Percentiles rank a stretch among this genome's conserved stretches.
phyloP scores from a whole-genome alignment of 2,797 vertebrate species.

The Gambelia wislizenii region DNA sequence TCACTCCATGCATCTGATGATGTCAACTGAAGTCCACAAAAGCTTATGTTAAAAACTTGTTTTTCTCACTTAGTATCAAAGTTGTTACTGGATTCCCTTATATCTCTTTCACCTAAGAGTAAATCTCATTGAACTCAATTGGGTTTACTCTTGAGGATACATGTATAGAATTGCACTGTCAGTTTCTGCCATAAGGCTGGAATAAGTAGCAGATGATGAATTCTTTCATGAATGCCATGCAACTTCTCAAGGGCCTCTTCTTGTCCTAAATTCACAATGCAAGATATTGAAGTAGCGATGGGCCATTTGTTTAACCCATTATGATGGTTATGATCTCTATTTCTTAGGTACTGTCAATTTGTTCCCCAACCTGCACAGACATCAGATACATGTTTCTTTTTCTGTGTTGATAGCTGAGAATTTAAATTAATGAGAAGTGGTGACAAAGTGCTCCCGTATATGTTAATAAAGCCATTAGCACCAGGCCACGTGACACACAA shows the following conservation, averaged over 20 bases:
- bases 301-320: slow-evolving; percentile 1
- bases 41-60: too few relatives aligned
- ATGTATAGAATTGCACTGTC: neutral
- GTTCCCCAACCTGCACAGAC: neutral
- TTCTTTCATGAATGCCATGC: neutral
- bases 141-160: neutral
- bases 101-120: too few relatives aligned
- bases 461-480: slow-evolving; percentile 76
- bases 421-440: slow-evolving; percentile 67
- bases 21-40: too few relatives aligned
- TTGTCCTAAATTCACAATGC: neutral
- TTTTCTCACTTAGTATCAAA: neutral
- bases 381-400: slow-evolving; percentile 15
- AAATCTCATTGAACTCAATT: too few relatives aligned
- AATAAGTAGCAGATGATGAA: neutral
- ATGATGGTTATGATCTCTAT: rapidly evolving
- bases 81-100: neutral
- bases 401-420: slow-evolving; percentile 60
- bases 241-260: neutral
- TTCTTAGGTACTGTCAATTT: slow-evolving; percentile 26
- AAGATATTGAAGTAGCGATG: neutral
- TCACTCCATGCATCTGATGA: too few relatives aligned
- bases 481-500: slow-evolving; percentile 58
- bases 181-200: neutral
- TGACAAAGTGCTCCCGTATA: slow-evolving; percentile 61